Base-by-base conservation (phyloP, 2,113 vertebrate genomes). In the Xenopus tropicalis region DNA sequence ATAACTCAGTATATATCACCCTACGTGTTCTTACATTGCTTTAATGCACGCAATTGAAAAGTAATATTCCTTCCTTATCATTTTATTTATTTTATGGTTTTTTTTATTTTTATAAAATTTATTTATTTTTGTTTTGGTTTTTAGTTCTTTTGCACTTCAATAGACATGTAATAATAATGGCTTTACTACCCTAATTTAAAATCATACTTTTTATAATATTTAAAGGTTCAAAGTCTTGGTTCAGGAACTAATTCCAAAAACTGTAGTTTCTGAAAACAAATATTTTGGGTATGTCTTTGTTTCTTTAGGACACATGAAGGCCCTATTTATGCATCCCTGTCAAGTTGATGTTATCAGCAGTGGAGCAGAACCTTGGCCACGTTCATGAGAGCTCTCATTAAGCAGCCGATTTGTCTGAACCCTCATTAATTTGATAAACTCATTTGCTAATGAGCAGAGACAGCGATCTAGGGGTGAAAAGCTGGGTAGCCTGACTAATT, bases 401-500 rank as follows among this genome's bases (percentile, higher is more conserved):
- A 85, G 78, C 86, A 88, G 79, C 69, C 79, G 59, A 88, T 87
- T 88, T 88, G 81, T 83, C 83, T 85, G 78, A 86, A 89, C 89
- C 86, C 90, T 95, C 92, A 89, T 94, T 94, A 96, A 93, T 86
- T 88, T 93, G 90, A 93, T 94, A 86, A 94, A 92, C 91, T 94
- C 90, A 89, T 94, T 95, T 92, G 84, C 87, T 93, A 92, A 91
- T 84, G 88, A 85, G 77, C 81, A 85, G 61, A 94, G 93, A 89
- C 90, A 92, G 66, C 57, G 46, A 62, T 69, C 48, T 69, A 44
- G 65, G 58, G n/a, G 29, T 67, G 24, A 51, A 76, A 44, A 61
- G 21, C 63, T 58, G 54, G 52, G 23, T 76, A 57, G 24, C 12
- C 54, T 58, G 52, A 74, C 20, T 74, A 51, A 68, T 62, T 63